Base-by-base conservation (phyloP, 2,797 vertebrate species). In the Acrossocheilus wenchowensis region DNA sequence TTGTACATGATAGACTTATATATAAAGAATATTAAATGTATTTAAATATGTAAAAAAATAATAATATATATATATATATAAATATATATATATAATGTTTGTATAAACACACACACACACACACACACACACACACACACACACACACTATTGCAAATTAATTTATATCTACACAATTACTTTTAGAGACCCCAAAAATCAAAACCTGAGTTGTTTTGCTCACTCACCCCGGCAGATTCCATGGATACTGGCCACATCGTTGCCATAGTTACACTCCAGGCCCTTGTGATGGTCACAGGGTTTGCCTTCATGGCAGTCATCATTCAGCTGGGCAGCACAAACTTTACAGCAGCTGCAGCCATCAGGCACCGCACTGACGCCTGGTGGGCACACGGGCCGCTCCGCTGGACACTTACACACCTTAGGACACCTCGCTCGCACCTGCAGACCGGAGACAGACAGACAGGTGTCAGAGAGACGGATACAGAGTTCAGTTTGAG, bases 231-330 rank as follows among this genome's bases (percentile, higher is more conserved):
- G 95, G 92, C 96, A 97, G 93, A 97, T 95, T 88, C 96, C 96
- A 0, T 90, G 91, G 30, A 90, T 93, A 4, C 92, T 95, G 73
- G 91, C 92, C 52, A 95, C 94, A 4, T 96, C 95, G 0, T 96
- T 96, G 88, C 96, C 96, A 3, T 95, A 96, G 92, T 96, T 96
- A 89, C 96, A 97, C 91, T 96, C 95, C 85, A 97, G 93, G 50
- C 96, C 96, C 87, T 95, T 96, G 74, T 96, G 95, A 89, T 96
- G 95, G 90, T 97, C 96, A 3, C 96, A 97, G 19, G 96, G 96
- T 2, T 87, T 92, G 4, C 88, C 90, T 26, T 92, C 91, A 6
- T 94, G 89, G 78, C 96, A 97, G 82, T 96, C 95, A 85, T 96
- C 94, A 83, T 96, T 96, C 66, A 97, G 95, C 89, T 96, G 96